Evolutionary conservation across 2,113 vertebrate genomes (phyloP), one percentile per base, ranked within the genome.

Genomic region (Corydoras maculifer): DNA sequence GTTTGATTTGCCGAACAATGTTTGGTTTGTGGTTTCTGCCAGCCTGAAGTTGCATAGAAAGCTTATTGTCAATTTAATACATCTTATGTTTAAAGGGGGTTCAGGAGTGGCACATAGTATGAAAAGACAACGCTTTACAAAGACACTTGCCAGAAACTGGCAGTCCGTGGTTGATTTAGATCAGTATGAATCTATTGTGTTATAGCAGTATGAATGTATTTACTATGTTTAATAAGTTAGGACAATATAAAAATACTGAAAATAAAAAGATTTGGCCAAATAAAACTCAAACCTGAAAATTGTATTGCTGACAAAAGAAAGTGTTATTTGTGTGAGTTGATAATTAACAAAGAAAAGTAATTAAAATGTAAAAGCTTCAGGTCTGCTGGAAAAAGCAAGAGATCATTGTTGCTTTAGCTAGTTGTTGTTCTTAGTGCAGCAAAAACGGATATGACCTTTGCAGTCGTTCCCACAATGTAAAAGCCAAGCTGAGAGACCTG

Each of bases 131-230:
- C 70, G 59, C 60, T 78, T 68, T 57, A 10, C 49, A 86, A 88
- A 82, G 83, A 84, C 82, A 84, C 82, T 83, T 85, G 86, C 87
- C 85, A 84, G 76, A 72, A 59, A 78, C 71, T 43, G 35, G 35
- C 35, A 43, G 35, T 43, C 35, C 35, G 7, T 4, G 35, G 81
- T 86, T 87, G 79, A 85, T 81, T 87, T 84, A 84, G 82, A 81
- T 14, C 81, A 81, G 81, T 75, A 11, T 80, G 82, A 54, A 64
- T 49, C 74, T 81, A 63, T 43, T 8, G 35, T 43, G 35, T 43
- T 43, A 43, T 4, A 43, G 35, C 35, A 43, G 4, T 43, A 43
- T 43, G 35, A 43, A 43, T 43, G 35, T 43, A 8, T 2, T 43
- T 43, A 43, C 4, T 43, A 2, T 43, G 35, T 43, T 43, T 43